Percentiles rank a stretch among this genome's conserved stretches.
Conservation (phyloP, 2,797 vertebrate genomes). For the Sebastolobus altivelis region DNA sequence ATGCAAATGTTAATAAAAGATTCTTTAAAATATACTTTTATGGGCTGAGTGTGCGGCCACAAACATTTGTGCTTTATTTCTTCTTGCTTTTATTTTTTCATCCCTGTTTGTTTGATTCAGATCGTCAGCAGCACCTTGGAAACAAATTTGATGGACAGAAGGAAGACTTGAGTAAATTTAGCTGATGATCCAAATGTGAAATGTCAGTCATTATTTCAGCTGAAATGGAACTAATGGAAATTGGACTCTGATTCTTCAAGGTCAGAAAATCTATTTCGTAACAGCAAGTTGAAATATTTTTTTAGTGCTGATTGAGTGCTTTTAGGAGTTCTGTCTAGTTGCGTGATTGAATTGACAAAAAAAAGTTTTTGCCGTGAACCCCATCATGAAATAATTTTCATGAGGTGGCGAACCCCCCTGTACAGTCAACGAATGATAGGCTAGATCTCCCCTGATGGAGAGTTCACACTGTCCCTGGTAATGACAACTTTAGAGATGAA, state of each 20-base stretch:
- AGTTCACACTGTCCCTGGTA: constrained; percentile 5
- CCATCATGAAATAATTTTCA: constrained; percentile 20
- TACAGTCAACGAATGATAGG: constrained; percentile 15
- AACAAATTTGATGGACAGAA: not conserved
- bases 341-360: constrained; percentile 16
- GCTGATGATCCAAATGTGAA: constrained; percentile 21
- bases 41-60: not conserved
- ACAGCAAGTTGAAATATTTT: not conserved
- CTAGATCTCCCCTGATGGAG: constrained; percentile 14
- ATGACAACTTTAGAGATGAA: constrained; percentile 39
- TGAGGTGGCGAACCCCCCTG: not conserved
- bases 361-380: constrained; percentile 5
- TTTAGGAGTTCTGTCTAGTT: constrained; percentile 6
- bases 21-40: not conserved
- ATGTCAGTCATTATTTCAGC: constrained; percentile 17
- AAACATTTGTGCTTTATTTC: not conserved
- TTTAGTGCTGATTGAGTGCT: not conserved
- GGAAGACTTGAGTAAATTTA: constrained; percentile 4
- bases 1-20: not conserved
- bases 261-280: constrained; percentile 35
- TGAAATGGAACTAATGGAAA: constrained; percentile 19
- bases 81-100: not conserved
- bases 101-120: not conserved
- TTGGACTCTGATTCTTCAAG: constrained; percentile 19
- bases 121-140: not conserved